phyloP scores from a whole-genome alignment of 2,113 vertebrate species.

The Antechinus flavipes region DNA sequence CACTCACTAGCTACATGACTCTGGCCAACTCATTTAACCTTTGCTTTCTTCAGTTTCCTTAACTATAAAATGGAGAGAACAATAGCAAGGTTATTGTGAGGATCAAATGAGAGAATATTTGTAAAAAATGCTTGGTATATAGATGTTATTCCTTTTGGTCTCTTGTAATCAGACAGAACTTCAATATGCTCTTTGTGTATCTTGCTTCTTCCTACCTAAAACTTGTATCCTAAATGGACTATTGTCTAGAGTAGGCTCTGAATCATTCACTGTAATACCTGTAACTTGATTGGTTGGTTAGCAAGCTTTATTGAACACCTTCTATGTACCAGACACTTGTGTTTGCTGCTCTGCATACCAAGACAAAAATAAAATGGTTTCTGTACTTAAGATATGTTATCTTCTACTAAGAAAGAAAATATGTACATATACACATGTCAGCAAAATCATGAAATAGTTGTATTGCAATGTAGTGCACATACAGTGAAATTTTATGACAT shows the following conservation, averaged over 20 bases:
- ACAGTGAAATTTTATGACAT: not conserved
- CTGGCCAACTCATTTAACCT: not conserved
- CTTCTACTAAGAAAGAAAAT: not conserved
- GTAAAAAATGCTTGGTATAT: not conserved
- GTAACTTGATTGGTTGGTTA: not conserved
- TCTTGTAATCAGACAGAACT: not conserved
- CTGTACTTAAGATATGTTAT: not conserved
- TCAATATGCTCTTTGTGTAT: not conserved
- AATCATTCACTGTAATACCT: not conserved
- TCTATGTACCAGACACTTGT: not conserved
- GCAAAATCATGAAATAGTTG: not conserved
- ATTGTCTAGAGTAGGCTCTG: not conserved
- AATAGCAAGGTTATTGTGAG: not conserved
- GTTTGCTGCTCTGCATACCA: no score
- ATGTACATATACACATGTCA: fast-evolving
- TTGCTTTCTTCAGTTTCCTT: not conserved
- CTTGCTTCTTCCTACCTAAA: not conserved
- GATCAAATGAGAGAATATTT: not conserved
- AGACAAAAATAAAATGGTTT: no score
- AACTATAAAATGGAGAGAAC: no score
- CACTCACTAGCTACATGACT: not conserved
- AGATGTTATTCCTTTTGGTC: not conserved
- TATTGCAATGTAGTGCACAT: not conserved
- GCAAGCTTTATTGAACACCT: not conserved
- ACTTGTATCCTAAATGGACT: not conserved